Conservation (phyloP, 2,797 vertebrate species). For the Phrynocephalus forsythii region DNA sequence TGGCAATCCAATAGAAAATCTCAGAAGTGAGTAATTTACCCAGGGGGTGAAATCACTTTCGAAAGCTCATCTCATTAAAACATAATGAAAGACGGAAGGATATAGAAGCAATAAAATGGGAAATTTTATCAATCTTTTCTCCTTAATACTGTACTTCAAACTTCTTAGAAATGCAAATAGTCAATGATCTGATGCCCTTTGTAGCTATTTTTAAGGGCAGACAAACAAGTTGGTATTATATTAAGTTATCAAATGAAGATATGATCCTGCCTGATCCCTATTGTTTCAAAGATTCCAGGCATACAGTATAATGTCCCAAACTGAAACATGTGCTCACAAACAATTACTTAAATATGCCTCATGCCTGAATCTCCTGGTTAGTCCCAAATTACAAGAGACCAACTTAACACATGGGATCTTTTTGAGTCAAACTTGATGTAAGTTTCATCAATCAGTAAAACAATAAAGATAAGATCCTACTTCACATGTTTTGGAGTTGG, state of each 20-base stretch:
- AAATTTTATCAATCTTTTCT: constrained; percentile 30
- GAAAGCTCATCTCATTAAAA: constrained; percentile 58
- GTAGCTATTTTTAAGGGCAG: not conserved
- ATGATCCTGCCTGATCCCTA: not conserved
- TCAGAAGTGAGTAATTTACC: constrained; percentile 61
- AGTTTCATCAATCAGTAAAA: too few species aligned
- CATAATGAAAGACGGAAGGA: constrained; percentile 40
- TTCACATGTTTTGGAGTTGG: too few species aligned
- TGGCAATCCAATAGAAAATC: constrained; percentile 48
- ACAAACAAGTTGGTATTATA: constrained; percentile 1
- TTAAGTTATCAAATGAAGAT: constrained; percentile 33
- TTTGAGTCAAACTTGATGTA: too few species aligned
- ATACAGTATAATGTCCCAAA: too few species aligned
- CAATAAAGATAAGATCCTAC: too few species aligned
- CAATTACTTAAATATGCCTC: too few species aligned
- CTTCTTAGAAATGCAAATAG: constrained; percentile 10
- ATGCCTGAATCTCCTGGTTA: too few species aligned
- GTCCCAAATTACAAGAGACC: too few species aligned
- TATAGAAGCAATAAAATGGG: not conserved
- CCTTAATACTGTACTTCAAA: constrained; percentile 13
- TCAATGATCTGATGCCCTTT: not conserved
- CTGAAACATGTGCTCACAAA: too few species aligned
- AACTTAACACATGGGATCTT: too few species aligned
- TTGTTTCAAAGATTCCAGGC: constrained; percentile 28
- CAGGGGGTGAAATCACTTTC: constrained; percentile 56